These are phyloP conservation scores for Turdus rufiventris DNA, from an alignment of 2,113 vertebrate species.

Conservation along the genomic window DNA sequence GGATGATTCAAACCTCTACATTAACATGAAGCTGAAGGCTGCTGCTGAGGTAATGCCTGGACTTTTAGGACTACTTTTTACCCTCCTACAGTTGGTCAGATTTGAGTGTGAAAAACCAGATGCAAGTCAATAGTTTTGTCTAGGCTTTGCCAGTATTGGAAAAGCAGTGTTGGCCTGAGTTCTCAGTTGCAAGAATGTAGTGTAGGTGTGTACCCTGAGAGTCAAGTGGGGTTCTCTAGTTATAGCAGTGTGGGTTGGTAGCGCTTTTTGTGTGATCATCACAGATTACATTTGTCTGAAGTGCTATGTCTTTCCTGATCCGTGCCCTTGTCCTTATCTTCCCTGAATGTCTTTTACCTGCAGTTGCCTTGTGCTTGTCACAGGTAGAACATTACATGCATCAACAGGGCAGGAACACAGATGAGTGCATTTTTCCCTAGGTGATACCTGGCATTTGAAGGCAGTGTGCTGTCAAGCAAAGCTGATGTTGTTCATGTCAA, in stretches of 20 bases:
- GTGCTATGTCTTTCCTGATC: not conserved
- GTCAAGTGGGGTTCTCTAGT: not conserved
- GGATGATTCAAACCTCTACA: conserved; percentile 96
- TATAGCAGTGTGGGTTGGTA: not conserved
- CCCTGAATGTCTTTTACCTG: not conserved
- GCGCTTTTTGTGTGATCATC: not conserved
- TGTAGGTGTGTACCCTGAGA: not conserved
- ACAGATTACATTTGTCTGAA: not conserved
- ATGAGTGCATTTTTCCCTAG: not conserved
- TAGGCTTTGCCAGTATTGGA: not conserved
- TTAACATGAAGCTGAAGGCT: conserved; percentile 96
- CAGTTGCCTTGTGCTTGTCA: not conserved
- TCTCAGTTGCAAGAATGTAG: not conserved
- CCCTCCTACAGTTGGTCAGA: not conserved
- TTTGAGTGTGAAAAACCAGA: not conserved
- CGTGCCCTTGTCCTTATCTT: not conserved
- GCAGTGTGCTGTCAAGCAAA: not conserved
- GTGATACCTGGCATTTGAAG: not conserved
- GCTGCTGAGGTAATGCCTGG: conserved; percentile 85
- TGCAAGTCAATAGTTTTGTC: not conserved
- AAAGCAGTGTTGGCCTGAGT: not conserved
- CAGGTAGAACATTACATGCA: not conserved
- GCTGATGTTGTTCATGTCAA: not conserved
- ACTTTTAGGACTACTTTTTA: not conserved
- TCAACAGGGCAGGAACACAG: not conserved